phyloP scores from a whole-genome alignment of 2,888 invertebrate species.

The Merodon equestris region DNA sequence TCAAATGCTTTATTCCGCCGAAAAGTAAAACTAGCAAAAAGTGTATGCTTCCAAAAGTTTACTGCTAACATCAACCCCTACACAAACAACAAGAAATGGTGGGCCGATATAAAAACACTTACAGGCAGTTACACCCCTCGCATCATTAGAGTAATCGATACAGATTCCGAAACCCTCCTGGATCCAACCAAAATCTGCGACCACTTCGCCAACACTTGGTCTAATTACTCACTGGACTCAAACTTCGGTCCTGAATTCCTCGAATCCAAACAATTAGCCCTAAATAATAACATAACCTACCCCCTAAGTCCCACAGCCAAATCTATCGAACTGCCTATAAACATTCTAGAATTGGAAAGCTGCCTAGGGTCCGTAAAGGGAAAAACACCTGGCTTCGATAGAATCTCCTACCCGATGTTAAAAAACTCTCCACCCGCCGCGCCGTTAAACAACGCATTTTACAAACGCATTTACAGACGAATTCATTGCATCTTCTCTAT shows the following conservation, averaged over 20 bases:
- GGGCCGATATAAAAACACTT: constrained; percentile 2
- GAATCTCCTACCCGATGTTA: neutral
- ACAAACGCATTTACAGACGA: neutral
- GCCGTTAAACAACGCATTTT: neutral
- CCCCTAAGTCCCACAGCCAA: neutral
- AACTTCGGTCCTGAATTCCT: constrained; percentile 1
- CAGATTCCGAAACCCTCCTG: constrained; percentile 1
- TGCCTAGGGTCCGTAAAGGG: neutral
- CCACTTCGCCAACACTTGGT: constrained; percentile 12
- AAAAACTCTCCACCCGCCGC: neutral
- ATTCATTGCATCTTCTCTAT: no score
- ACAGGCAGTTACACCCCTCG: constrained; percentile 11
- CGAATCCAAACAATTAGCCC: neutral
- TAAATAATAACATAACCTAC: neutral
- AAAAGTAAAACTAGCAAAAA: neutral
- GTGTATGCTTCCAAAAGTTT: neutral
- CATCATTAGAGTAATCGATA: neutral
- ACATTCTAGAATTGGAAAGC: neutral
- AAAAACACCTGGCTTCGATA: neutral
- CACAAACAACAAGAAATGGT: neutral
- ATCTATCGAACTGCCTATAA: constrained; percentile 1
- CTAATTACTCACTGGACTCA: neutral
- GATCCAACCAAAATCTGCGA: constrained; percentile 9
- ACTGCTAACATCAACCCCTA: constrained; percentile 1
- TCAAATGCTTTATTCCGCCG: neutral